Percentiles rank a stretch among this genome's conserved stretches.
Evolutionary conservation across 2,797 vertebrate species (phyloP).

Genomic region (Enteromius afrohamiltoni): DNA sequence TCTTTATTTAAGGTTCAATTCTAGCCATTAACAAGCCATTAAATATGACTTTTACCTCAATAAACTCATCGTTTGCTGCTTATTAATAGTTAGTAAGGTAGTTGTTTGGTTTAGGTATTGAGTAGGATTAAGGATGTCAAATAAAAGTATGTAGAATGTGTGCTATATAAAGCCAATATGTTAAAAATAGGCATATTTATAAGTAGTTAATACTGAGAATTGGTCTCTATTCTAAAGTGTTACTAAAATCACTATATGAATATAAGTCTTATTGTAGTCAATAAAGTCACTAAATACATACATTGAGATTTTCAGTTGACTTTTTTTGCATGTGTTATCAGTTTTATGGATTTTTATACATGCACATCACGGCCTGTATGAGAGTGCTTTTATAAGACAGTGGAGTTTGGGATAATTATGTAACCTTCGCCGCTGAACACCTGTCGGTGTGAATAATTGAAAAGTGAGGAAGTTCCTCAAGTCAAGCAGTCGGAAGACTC

Average conservation of each 20-base stretch:
- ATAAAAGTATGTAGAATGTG: too few relatives aligned
- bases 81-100: too few relatives aligned
- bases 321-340: not conserved
- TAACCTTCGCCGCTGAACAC: not conserved
- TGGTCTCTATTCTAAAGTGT: not conserved
- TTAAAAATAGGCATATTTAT: too few relatives aligned
- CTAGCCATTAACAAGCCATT: too few relatives aligned
- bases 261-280: not conserved
- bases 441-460: conserved; percentile 25
- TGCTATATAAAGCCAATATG: too few relatives aligned
- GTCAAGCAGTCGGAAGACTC: not conserved
- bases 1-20: too few relatives aligned
- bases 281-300: not conserved
- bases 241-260: not conserved
- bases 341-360: not conserved
- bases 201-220: not conserved
- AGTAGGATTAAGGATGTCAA: too few relatives aligned
- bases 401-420: not conserved
- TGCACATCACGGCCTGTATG: not conserved
- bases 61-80: too few relatives aligned
- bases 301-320: not conserved
- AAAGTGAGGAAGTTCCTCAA: conserved; percentile 9
- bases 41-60: too few relatives aligned
- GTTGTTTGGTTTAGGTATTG: too few relatives aligned
- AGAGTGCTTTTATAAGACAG: not conserved